These are phyloP conservation scores for Chinchilla lanigera DNA, from an alignment of 2,113 vertebrate species.

Conservation along the genomic window DNA sequence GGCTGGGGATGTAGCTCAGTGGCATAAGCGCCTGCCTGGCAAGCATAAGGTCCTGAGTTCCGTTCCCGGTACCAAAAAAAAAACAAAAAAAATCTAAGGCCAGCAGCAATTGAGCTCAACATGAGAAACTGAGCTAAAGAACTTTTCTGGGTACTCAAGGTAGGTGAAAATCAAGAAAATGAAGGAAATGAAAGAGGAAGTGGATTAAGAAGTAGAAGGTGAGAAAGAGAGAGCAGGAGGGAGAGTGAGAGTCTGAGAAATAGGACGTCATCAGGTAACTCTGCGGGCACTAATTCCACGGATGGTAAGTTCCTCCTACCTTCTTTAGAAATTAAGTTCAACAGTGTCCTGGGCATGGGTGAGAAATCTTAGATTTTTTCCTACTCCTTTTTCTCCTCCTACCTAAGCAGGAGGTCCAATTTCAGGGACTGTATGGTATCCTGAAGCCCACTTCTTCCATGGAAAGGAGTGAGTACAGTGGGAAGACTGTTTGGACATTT, in stretches of 20 bases:
- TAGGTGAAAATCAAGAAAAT: neutral
- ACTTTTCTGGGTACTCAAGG: neutral
- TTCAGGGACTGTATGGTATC: neutral
- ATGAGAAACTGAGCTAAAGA: slow-evolving; percentile 18
- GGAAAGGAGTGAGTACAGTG: accelerated
- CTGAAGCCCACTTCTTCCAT: neutral
- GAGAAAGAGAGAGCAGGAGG: neutral
- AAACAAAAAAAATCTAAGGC: too few relatives aligned
- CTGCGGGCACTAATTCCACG: neutral
- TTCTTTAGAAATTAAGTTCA: neutral
- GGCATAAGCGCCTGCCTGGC: too few relatives aligned
- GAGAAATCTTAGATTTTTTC: neutral
- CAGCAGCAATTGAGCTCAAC: neutral
- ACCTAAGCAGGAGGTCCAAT: neutral
- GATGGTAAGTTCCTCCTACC: neutral
- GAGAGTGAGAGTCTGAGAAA: neutral
- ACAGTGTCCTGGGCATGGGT: neutral
- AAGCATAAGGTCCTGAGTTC: too few relatives aligned
- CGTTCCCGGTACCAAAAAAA: too few relatives aligned
- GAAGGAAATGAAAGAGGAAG: neutral
- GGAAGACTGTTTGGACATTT: neutral
- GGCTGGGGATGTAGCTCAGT: too few relatives aligned
- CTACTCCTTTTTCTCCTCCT: neutral
- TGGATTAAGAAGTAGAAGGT: neutral
- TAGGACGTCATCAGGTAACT: too few relatives aligned